phyloP scores from a whole-genome alignment of 2,797 vertebrate species.

The Micropoecilia bifurca region DNA sequence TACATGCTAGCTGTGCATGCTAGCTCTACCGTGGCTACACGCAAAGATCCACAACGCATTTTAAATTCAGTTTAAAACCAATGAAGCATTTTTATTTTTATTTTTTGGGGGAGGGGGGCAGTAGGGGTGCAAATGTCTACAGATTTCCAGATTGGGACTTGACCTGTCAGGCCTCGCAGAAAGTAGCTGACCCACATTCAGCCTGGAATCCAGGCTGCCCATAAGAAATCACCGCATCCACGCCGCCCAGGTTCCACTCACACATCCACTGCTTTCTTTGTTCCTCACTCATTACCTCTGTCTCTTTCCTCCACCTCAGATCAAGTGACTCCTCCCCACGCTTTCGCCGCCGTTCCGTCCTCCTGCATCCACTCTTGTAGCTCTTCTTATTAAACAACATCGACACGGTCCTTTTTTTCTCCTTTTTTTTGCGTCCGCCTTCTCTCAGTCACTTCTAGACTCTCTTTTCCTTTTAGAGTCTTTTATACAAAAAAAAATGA shows the following conservation, averaged over 20 bases:
- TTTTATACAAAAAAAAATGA: conserved; percentile 82
- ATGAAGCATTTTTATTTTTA: background rate
- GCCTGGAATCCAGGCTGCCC: conserved; percentile 76
- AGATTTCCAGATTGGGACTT: conserved; percentile 77
- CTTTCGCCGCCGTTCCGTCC: conserved; percentile 33
- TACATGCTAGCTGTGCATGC: background rate
- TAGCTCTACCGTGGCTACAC: no score
- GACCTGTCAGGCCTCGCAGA: conserved; percentile 56
- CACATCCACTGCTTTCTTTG: conserved; percentile 67
- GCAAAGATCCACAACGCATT: background rate
- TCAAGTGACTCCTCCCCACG: conserved; percentile 55
- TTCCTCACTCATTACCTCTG: conserved; percentile 62
- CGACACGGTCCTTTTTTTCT: conserved; percentile 39
- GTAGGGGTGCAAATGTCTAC: conserved; percentile 29
- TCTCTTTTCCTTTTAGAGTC: conserved; percentile 82
- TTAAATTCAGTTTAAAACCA: background rate
- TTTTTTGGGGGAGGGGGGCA: background rate
- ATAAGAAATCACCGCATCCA: conserved; percentile 64
- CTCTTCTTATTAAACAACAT: conserved; percentile 65
- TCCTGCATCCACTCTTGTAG: conserved; percentile 60
- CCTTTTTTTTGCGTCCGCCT: conserved; percentile 45
- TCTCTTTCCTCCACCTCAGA: conserved; percentile 56
- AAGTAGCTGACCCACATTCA: conserved; percentile 62
- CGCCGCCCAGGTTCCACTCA: conserved; percentile 60
- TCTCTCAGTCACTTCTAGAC: conserved; percentile 75